Percentiles rank a stretch among this genome's conserved stretches.
Evolutionary conservation across 2,113 vertebrate genomes (phyloP).

Genomic region (Dermatemys mawii): DNA sequence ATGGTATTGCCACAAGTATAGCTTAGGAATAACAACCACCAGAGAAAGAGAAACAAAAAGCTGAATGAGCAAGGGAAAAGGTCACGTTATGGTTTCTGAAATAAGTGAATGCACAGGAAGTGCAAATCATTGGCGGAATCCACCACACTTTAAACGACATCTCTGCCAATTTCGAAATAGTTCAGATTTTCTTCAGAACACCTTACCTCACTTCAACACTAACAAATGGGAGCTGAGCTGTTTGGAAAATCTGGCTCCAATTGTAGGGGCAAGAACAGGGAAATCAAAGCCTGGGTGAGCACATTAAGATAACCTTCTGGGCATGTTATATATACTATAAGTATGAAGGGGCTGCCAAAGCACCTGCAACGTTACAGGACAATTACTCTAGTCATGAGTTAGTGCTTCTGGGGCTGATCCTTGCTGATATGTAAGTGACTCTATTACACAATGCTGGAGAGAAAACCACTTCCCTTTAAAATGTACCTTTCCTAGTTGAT

Average conservation of each 20-base stretch:
- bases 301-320: background rate
- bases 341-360: background rate
- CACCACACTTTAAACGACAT: background rate
- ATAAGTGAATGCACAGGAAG: background rate
- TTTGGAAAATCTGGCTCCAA: background rate
- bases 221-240: background rate
- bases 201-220: background rate
- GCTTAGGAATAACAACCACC: background rate
- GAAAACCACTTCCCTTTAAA: background rate
- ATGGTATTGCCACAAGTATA: background rate
- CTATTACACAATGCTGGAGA: background rate
- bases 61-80: too few relatives aligned
- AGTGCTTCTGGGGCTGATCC: background rate
- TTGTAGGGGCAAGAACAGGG: background rate
- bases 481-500: background rate
- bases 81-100: background rate
- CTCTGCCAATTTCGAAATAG: background rate
- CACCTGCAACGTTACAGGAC: constrained; percentile 32
- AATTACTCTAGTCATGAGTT: constrained; percentile 1
- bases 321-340: background rate
- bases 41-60: background rate
- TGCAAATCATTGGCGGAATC: background rate
- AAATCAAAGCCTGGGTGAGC: background rate
- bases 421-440: background rate
- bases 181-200: background rate